Conservation (phyloP, 2,113 vertebrate species). For the Pongo pygmaeus region DNA sequence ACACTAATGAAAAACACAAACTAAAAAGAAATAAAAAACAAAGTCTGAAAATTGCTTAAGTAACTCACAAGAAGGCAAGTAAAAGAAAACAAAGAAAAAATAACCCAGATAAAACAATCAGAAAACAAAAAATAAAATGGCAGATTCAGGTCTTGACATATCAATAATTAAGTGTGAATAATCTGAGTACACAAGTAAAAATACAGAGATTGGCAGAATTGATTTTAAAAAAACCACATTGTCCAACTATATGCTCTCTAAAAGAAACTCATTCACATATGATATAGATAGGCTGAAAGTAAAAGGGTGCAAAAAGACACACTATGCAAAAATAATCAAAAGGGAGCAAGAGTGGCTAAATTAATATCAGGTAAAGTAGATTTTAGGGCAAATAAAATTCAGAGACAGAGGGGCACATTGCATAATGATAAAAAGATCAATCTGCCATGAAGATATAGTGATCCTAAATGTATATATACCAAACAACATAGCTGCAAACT, state of each 20-base stretch:
- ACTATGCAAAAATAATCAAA: neutral
- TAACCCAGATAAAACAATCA: neutral
- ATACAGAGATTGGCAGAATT: neutral
- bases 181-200: neutral
- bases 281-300: neutral
- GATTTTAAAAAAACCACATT: neutral
- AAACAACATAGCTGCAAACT: neutral
- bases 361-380: neutral
- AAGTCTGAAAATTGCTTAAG: neutral
- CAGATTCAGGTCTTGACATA: neutral
- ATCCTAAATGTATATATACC: neutral
- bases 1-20: neutral
- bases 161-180: constrained; percentile 9
- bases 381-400: neutral
- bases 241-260: neutral
- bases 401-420: neutral
- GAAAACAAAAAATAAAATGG: constrained; percentile 16
- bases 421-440: neutral
- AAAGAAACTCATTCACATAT: neutral
- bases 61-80: neutral
- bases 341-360: neutral
- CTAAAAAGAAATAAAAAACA: neutral
- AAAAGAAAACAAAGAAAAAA: neutral
- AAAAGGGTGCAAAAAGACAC: neutral
- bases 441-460: neutral